Evolutionary conservation across 1,140 invertebrate species (phyloP), one percentile per base, ranked within the genome.

Genomic region (Drosophila neocordata): DNA sequence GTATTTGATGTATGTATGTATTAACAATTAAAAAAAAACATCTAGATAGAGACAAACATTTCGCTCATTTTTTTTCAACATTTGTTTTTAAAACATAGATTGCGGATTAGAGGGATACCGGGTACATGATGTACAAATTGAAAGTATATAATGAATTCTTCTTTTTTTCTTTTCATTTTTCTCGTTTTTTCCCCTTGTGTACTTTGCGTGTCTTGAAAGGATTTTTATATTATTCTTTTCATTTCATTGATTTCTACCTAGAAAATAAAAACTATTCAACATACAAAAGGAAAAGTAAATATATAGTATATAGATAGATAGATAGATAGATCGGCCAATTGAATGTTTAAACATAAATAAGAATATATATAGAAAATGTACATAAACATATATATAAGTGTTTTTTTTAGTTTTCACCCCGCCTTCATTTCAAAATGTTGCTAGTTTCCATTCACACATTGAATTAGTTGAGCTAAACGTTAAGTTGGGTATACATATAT

Each of bases 231-330:
- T 22, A 63, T 65, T 35, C 35, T 22, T 13, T 31, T 31, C 1
- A 15, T 66, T 61, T 51, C 58, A 41, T 58, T 70, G 37, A 41
- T 62, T 56, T 56, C 79, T 53, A 80, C 71, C 77, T 80, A 64
- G 69, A 70, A 18, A 69, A 60, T 76, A 76, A 76, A 77, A 85
- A 85, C 72, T 66, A 84, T 83, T 73, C 73, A 76, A 76, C 75
- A 83, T 71, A 78, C 52, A 69, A 58, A 73, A 53, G 56, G 69
- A 72, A 61, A 65, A 65, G 41, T 51, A 34, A 18, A 4, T 22
- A 75, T 55, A 69, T 53, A 38, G 13, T 75, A 68, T 62, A 69
- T 62, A 65, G 41, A 77, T 65, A 73, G 71, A 67, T 4, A 11
- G 41, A 48, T 4, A 11, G 41, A 48, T 48, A 4, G 15, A 48